phyloP scores from a whole-genome alignment of 2,113 vertebrate species.

The Bos taurus region ARS-UCD2.0 NC_037333.1:25031001-25031500 shows the following conservation, averaged over 20 bases:
- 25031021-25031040: background rate
- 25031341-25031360: conserved; percentile 81
- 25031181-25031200: background rate
- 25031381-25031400: conserved; percentile 89
- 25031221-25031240: background rate
- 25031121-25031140: background rate
- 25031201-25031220: background rate
- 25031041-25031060: background rate
- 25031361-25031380: conserved; percentile 94
- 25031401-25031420: conserved; percentile 92
- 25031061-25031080: background rate
- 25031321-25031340: conserved; percentile 97
- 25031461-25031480: background rate
- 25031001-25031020: background rate
- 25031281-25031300: conserved; percentile 89
- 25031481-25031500: background rate
- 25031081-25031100: background rate
- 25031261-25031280: conserved; percentile 88
- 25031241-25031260: background rate
- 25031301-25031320: conserved; percentile 95
- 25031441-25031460: background rate
- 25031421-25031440: conserved; percentile 96
- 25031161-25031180: background rate
- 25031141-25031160: background rate
- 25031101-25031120: background rate